Evolutionary conservation across 2,797 vertebrate species (phyloP).

Genomic region (Lacerta bilineata): DNA sequence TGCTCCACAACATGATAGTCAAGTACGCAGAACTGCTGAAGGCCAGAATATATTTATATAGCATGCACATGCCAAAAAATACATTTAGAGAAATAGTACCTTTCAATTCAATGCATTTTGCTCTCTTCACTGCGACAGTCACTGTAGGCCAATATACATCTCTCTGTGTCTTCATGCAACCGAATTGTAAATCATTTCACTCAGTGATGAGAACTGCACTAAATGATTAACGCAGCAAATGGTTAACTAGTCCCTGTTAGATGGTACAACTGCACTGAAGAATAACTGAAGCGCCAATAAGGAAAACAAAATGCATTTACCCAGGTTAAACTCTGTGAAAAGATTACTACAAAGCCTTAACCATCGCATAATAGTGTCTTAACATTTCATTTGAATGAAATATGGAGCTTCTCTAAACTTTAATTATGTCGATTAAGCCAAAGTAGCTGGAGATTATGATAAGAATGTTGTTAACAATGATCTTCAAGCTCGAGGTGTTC

Average conservation of each 20-base stretch:
- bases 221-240: constrained; percentile 58
- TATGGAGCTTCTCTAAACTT: not conserved
- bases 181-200: not conserved
- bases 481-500: too few relatives aligned
- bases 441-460: not conserved
- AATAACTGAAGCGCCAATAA: constrained; percentile 66
- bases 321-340: constrained; percentile 52
- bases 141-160: not conserved
- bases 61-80: not conserved
- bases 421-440: not conserved
- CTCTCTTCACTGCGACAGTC: not conserved
- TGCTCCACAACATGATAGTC: not conserved
- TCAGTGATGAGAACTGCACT: constrained; percentile 40
- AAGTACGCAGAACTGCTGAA: not conserved
- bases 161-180: not conserved
- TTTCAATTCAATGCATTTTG: constrained; percentile 18
- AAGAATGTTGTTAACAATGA: not conserved
- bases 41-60: not conserved
- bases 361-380: constrained; percentile 52
- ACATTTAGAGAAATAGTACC: constrained; percentile 8
- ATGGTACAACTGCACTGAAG: constrained; percentile 51
- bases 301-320: constrained; percentile 66
- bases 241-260: constrained; percentile 57
- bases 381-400: constrained; percentile 2
- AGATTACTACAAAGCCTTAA: constrained; percentile 59